Base-by-base conservation (phyloP, 2,888 invertebrate species). In the Sisyra terminalis region DNA sequence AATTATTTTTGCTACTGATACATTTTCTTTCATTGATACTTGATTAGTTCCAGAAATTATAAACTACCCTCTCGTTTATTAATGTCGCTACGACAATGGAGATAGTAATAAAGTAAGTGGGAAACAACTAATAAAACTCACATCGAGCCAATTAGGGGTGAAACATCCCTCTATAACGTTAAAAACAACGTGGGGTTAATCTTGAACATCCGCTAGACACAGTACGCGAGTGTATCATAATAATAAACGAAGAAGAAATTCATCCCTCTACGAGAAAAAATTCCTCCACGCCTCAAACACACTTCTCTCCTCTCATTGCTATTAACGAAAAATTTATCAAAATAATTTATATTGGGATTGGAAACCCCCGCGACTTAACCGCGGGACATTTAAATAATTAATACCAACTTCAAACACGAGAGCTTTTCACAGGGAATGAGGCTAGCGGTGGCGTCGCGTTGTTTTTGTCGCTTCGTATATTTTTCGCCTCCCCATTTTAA, bases 111-210 rank as follows among this genome's bases (percentile, higher is more conserved):
- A 15, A 35, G 16, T 24, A 24, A 24, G 24, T 24, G 24, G 18
- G 18, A 39, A 39, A 24, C 18, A 13, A 13, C 39, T 24, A 39
- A 39, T 39, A 39, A 39, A 39, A 39, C 18, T 39, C 39, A 13
- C 39, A 24, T 18, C 24, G 39, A 39, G 39, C 16, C 18, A 39
- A 39, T 39, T 39, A 39, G 13, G 24, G 17, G 17, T 24, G 18
- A 24, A 24, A 24, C 18, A 39, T 24, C 13, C 39, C 39, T 24
- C 18, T 24, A 18, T 17, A 39, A 18, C 39, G 18, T 39, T 39
- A 39, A 39, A 39, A 39, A 39, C 39, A 39, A 18, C 24, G 39
- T 18, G 39, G 39, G 39, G 39, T 39, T 39, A 39, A 39, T 39
- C 39, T 17, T 11, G 18, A 16, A 18, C 24, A 17, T 24, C 18